A percentile compares a stretch with the other conserved stretches of the same genome.
These are phyloP conservation scores for Bos taurus DNA, from an alignment of 2,113 vertebrate species.

Conservation along the genomic window ARS-UCD2.0 NC_037328.1:129494501-129495000, in stretches of 20 bases:
- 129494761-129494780: not conserved
- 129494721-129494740: not conserved
- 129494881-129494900: constrained; percentile 20
- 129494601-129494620: not conserved
- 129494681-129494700: not conserved
- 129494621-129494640: not conserved
- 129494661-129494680: not conserved
- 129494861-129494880: not conserved
- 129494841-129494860: constrained; percentile 12
- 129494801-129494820: not conserved
- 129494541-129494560: not conserved
- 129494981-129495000: constrained; percentile 49
- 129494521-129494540: not conserved
- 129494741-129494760: not conserved
- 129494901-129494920: constrained; percentile 27
- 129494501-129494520: not conserved
- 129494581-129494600: not conserved
- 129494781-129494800: not conserved
- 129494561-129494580: not conserved
- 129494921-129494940: constrained; percentile 24
- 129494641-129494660: not conserved
- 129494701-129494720: not conserved
- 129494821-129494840: not conserved
- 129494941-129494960: constrained; percentile 32
- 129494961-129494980: constrained; percentile 28